These are phyloP conservation scores for Scolopax rusticola DNA, from an alignment of 2,797 vertebrate species.

Conservation along the genomic window DNA sequence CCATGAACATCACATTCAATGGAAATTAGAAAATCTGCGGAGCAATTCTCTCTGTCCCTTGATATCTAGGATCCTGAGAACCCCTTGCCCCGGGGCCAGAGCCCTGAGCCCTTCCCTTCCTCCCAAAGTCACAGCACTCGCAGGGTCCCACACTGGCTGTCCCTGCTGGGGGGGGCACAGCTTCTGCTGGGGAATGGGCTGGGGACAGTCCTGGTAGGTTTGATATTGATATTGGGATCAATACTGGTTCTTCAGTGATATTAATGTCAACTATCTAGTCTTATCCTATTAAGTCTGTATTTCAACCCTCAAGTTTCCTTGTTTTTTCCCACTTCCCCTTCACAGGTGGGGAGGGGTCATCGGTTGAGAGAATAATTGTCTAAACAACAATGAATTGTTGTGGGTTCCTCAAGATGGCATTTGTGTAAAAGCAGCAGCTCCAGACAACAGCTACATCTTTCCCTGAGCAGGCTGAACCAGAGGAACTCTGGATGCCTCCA, in stretches of 20 bases:
- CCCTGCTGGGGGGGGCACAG: not conserved
- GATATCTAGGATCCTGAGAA: not conserved
- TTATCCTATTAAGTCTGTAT: not conserved
- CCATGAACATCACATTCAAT: not conserved
- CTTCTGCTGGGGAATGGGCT: not conserved
- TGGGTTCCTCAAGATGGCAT: not conserved
- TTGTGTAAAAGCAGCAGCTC: not conserved
- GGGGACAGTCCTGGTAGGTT: not conserved
- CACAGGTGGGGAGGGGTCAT: not conserved
- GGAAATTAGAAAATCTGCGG: not conserved
- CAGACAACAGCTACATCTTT: not conserved
- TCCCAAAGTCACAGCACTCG: not conserved
- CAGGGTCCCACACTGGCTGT: not conserved
- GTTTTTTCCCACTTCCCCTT: not conserved
- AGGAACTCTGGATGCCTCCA: not conserved
- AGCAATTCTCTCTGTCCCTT: not conserved
- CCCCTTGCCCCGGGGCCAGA: not conserved
- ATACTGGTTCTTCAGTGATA: not conserved
- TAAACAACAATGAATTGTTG: not conserved
- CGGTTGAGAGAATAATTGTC: not conserved
- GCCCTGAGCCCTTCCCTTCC: not conserved
- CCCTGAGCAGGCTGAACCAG: fast-evolving
- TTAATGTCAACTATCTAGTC: not conserved
- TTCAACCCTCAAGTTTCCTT: not conserved
- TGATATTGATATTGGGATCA: not conserved